Evolutionary conservation across 2,888 invertebrate species (phyloP), one percentile per base, ranked within the genome.

Genomic region (Acanthosepion esculentum): DNA sequence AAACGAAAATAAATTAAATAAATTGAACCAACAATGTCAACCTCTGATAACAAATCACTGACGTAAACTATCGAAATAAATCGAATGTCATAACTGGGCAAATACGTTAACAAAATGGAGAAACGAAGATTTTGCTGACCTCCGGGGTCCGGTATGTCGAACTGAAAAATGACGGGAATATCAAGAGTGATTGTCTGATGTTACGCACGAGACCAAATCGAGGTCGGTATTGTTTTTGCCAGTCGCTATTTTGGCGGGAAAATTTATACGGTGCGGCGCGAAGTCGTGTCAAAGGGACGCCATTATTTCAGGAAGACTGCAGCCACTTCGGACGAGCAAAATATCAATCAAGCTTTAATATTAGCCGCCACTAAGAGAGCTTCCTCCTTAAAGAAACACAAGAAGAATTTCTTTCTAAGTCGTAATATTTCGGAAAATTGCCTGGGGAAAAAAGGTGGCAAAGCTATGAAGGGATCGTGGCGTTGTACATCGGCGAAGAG

Each of bases 131-230:
- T 59, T 7, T 23, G 59, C 59, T 23, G 33, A n/a, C 78, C 78
- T 33, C n/a, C n/a, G 12, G 78, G 78, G n/a, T 78, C 78, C 78
- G n/a, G 8, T 15, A n/a, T 78, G 78, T 33, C 78, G 78, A 78
- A 33, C 78, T 78, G 78, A 78, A 78, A n/a, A 78, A 78, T 78
- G 78, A 78, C 78, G 78, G 33, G 78, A 33, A 15, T n/a, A 33
- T 78, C 78, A n/a, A 33, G 78, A 78, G 12, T n/a, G 78, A 78
- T 78, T 78, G 78, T 78, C 78, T 33, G n/a, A 78, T 33, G 78
- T 78, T 78, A n/a, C 78, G n/a, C 78, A 78, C 78, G n/a, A 78
- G 78, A 78, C n/a, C n/a, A 78, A 33, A 78, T 78, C n/a, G 78
- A 78, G 20, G 78, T n/a, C n/a, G n/a, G 78, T 33, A 78, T 78